phyloP scores from a whole-genome alignment of 2,888 invertebrate genomes.

The Tenthredo notha region DNA sequence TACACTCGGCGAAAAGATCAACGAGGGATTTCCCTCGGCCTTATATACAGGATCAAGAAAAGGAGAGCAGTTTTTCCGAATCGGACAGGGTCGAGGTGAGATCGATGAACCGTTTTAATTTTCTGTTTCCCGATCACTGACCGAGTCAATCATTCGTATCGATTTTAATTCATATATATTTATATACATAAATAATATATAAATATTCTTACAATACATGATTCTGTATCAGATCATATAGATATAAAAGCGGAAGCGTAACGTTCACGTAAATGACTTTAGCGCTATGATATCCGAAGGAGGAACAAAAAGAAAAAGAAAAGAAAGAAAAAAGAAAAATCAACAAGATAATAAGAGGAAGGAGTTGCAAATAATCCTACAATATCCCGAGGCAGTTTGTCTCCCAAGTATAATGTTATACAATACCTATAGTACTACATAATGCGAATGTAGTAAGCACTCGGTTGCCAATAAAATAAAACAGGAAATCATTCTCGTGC shows the following conservation, averaged over 20 bases:
- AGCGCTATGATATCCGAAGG: neutral
- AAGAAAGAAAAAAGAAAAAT: neutral
- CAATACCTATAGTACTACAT: neutral
- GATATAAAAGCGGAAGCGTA: too few species aligned
- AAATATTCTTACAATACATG: too few species aligned
- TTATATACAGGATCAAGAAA: neutral
- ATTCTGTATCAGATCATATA: too few species aligned
- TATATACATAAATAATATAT: too few species aligned
- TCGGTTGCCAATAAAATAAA: constrained; percentile 61
- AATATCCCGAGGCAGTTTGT: constrained; percentile 22
- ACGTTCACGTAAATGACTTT: too few species aligned
- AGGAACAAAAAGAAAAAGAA: neutral
- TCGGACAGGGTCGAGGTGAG: neutral
- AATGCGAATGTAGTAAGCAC: constrained; percentile 20
- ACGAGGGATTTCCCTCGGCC: neutral
- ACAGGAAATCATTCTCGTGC: constrained; percentile 58
- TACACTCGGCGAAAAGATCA: neutral
- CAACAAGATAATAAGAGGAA: neutral
- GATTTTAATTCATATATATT: too few species aligned
- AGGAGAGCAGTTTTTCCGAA: neutral
- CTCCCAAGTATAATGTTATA: neutral
- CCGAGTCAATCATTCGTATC: too few species aligned
- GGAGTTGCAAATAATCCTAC: neutral
- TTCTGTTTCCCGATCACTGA: neutral
- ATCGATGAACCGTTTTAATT: neutral